Percentiles rank a stretch among this genome's conserved stretches.
Evolutionary conservation across 2,797 vertebrate species (phyloP).

Genomic region (Syngnathus rostellatus): DNA sequence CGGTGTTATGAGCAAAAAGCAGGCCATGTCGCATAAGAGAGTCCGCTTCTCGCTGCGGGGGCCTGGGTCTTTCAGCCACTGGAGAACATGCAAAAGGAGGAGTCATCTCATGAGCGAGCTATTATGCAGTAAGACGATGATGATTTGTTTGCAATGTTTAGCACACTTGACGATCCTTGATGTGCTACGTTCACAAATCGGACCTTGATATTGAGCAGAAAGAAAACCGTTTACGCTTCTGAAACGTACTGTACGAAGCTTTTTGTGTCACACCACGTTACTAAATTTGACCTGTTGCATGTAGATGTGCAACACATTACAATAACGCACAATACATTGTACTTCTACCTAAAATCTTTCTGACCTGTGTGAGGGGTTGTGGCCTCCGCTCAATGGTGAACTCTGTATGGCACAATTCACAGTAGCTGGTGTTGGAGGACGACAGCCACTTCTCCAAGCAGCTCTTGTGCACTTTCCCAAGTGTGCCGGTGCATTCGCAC

Average conservation of each 20-base stretch:
- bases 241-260: no score
- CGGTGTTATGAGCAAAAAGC: conserved; percentile 93
- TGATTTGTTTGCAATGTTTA: no score
- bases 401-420: conserved; percentile 96
- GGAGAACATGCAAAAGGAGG: conserved; percentile 14
- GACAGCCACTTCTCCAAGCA: conserved; percentile 98
- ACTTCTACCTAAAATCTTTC: conserved; percentile 1
- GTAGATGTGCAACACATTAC: not conserved
- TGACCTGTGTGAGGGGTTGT: conserved; percentile 89
- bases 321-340: not conserved
- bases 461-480: conserved; percentile 97
- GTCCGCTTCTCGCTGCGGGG: conserved; percentile 94
- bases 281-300: no score
- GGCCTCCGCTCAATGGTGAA: conserved; percentile 91
- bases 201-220: no score
- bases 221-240: no score
- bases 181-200: no score
- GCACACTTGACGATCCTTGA: no score
- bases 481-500: conserved; percentile 88
- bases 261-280: no score
- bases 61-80: conserved; percentile 95
- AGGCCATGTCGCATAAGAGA: conserved; percentile 95
- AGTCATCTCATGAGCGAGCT: not conserved
- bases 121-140: no score
- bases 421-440: conserved; percentile 98